Evolutionary conservation across 2,888 invertebrate genomes (phyloP).

Genomic region (Monochamus alternatus): DNA sequence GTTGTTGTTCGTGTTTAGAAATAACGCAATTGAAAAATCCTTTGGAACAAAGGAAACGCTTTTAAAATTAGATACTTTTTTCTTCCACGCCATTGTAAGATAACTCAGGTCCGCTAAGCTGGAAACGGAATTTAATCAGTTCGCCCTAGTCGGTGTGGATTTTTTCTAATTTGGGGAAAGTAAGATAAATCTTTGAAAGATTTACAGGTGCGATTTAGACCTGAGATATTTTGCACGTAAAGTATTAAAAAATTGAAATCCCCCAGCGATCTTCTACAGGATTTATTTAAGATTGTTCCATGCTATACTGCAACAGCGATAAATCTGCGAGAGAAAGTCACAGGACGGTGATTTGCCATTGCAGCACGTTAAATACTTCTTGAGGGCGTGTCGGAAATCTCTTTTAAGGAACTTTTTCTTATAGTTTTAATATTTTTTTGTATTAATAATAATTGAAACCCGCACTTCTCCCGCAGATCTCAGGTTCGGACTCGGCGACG

Average conservation of each 20-base stretch:
- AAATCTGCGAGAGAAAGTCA: conserved; percentile 10
- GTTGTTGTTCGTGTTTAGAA: background rate
- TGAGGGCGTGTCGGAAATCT: background rate
- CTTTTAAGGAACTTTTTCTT: background rate
- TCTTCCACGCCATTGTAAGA: background rate
- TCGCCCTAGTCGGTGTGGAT: conserved; percentile 5
- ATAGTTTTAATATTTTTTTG: too few relatives aligned
- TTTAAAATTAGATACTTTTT: background rate
- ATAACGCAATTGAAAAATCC: background rate
- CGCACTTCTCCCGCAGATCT: too few relatives aligned
- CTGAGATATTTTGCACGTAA: conserved; percentile 49
- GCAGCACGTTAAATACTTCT: conserved; percentile 14
- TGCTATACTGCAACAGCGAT: conserved; percentile 24
- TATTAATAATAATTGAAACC: too few relatives aligned
- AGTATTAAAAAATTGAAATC: conserved; percentile 61
- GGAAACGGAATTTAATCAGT: conserved; percentile 15
- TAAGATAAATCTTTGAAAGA: conserved; percentile 49
- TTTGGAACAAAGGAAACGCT: background rate
- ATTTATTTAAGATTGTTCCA: conserved; percentile 43
- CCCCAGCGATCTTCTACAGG: conserved; percentile 55
- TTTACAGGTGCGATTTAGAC: conserved; percentile 48
- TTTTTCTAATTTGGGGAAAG: conserved; percentile 9
- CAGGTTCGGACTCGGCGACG: too few relatives aligned
- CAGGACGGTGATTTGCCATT: conserved; percentile 6
- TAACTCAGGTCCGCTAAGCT: background rate